phyloP scores from a whole-genome alignment of 2,797 vertebrate species.

The Carcharodon carcharias region DNA sequence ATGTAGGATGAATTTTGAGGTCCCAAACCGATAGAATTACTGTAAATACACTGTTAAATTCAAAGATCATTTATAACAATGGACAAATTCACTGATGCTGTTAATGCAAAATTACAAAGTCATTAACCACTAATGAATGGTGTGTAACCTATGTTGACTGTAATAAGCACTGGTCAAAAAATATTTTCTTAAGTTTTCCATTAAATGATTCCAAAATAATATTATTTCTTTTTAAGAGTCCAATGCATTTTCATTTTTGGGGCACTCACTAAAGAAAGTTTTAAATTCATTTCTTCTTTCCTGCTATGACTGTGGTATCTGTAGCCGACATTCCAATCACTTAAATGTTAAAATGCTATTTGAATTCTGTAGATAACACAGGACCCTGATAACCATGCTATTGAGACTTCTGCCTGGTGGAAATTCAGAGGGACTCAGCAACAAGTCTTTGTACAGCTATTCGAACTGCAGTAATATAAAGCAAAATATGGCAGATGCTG shows the following conservation, averaged over 20 bases:
- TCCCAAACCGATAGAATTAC: neutral
- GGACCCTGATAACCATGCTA: neutral
- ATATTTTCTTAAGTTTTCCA: neutral
- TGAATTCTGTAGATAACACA: neutral
- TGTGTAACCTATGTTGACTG: neutral
- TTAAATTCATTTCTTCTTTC: too few relatives aligned
- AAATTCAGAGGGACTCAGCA: neutral
- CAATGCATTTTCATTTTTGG: too few relatives aligned
- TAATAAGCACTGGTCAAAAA: neutral
- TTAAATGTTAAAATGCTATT: too few relatives aligned
- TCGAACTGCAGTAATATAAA: neutral
- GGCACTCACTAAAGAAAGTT: too few relatives aligned
- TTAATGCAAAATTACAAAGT: neutral
- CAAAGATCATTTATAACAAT: neutral
- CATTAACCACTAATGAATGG: neutral
- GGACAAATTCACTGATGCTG: neutral
- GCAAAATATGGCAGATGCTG: too few relatives aligned
- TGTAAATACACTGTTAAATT: neutral
- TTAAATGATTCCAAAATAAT: neutral
- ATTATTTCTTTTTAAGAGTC: neutral
- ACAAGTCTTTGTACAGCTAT: neutral
- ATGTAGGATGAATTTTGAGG: neutral
- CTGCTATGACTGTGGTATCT: too few relatives aligned
- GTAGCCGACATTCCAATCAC: too few relatives aligned
- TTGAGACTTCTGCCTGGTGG: neutral